Evolutionary conservation across 1,140 invertebrate genomes (phyloP).

Genomic region (Cydia splendana): DNA sequence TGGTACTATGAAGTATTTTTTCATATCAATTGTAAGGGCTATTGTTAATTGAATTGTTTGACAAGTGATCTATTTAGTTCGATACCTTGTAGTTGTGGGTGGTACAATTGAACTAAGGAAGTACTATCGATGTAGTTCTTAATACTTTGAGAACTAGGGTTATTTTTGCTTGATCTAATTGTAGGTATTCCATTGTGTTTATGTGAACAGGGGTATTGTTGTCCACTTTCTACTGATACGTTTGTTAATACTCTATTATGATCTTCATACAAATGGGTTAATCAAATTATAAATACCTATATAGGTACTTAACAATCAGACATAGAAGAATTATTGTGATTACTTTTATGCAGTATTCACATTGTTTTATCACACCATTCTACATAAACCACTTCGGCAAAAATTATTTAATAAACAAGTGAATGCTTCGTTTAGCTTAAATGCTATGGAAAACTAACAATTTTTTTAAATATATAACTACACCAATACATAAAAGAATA

Average conservation of each 20-base stretch:
- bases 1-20: slow-evolving; percentile 35
- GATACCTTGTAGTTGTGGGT: slow-evolving; percentile 41
- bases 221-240: background rate
- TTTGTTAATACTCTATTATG: slow-evolving; percentile 7
- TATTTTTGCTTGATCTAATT: background rate
- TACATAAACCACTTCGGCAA: too few species aligned
- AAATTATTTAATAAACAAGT: too few species aligned
- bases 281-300: too few species aligned
- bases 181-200: background rate
- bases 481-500: too few species aligned
- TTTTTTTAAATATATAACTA: too few species aligned
- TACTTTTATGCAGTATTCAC: too few species aligned
- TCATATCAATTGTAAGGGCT: slow-evolving; percentile 39
- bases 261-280: background rate
- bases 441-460: too few species aligned
- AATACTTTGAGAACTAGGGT: background rate
- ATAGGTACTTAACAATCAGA: too few species aligned
- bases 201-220: background rate
- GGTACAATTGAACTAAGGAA: slow-evolving; percentile 34
- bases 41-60: slow-evolving; percentile 54
- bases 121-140: background rate
- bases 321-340: too few species aligned
- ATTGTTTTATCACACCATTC: too few species aligned
- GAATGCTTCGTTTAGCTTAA: too few species aligned
- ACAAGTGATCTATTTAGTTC: slow-evolving; percentile 47